Evolutionary conservation across 37 sponge, comb jelly and placozoan species (phyloP), one percentile per base, ranked within the genome.

Genomic region (Aphrocallistes beatrix): DNA sequence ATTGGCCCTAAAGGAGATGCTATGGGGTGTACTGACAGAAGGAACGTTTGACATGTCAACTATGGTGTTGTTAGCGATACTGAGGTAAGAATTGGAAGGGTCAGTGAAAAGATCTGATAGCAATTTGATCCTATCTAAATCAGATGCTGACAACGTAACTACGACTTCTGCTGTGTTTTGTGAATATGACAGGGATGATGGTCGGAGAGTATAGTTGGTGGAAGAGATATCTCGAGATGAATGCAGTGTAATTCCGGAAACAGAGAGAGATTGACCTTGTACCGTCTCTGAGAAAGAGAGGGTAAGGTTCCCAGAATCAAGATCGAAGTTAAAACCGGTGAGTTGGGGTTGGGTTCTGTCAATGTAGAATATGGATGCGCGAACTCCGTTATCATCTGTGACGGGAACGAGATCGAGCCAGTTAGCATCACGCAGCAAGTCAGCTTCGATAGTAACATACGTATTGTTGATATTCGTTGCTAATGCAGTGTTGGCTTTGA

Each of bases 1-100:
- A 19, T 16, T 83, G 13, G 83, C 86, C 39, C 23, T 81, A 0
- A 81, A 47, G 1, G 86, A 92, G 1, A 1, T 1, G 19, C 85
- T 85, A 85, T 90, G 81, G 21, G 37, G 38, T 23, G 90, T 90
- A 1, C 85, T 85, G 37, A 84, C 51, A 36, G 89, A 39, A 23
- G 39, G 47, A 84, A 91, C 90, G n/a, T 83, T 89, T 81, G 82
- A 88, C 17, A 81, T 1, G n/a, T 84, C 85, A n/a, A 34, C 39
- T 37, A 84, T 42, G n/a, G 28, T 49, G n/a, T 28, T 37, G n/a
- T 42, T 51, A 23, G 38, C 13, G 6, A 51, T 8, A 28, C 48
- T 45, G n/a, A 84, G 45, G 48, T 47, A 84, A 3, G 85, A 51
- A 81, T 84, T 84, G 85, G 13, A 23, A 81, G 82, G 3, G 6